Percentiles rank a stretch among this genome's conserved stretches.
Conservation (phyloP, 2,113 vertebrate species). For the Pterocles gutturalis region DNA sequence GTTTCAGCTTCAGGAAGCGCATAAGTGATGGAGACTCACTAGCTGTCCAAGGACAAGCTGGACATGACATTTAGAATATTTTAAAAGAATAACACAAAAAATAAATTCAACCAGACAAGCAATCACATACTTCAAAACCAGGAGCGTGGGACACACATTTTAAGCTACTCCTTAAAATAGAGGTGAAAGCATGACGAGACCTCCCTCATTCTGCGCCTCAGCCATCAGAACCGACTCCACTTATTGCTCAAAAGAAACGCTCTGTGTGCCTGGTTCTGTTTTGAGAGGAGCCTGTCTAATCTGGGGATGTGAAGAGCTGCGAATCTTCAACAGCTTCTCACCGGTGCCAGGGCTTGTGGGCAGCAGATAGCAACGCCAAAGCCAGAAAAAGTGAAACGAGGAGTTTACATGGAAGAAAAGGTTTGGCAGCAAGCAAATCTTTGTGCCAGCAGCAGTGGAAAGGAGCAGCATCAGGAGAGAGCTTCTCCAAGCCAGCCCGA, state of each 20-base stretch:
- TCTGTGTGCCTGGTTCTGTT: not conserved
- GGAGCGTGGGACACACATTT: not conserved
- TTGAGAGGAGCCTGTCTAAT: not conserved
- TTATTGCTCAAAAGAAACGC: not conserved
- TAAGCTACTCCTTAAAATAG: not conserved
- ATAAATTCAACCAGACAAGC: not conserved
- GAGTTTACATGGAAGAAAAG: not conserved
- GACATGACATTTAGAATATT: accelerated
- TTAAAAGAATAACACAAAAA: not conserved
- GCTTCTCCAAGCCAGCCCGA: not conserved
- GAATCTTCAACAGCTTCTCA: not conserved
- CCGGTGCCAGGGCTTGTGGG: not conserved
- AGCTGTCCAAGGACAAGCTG: not conserved
- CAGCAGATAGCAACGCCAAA: not conserved
- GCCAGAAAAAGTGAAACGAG: not conserved
- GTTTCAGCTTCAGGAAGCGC: conserved; percentile 69
- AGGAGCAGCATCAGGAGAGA: not conserved
- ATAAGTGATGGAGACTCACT: conserved; percentile 51
- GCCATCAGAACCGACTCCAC: not conserved
- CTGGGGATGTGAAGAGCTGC: not conserved
- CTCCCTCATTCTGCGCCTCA: not conserved
- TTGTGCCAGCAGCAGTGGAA: not conserved
- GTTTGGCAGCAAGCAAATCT: not conserved
- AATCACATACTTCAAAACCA: not conserved
- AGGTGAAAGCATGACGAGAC: not conserved